A percentile compares a stretch with the other conserved stretches of the same genome.
phyloP scores from a whole-genome alignment of 1,140 invertebrate species.

The Oryzaephilus surinamensis region DNA sequence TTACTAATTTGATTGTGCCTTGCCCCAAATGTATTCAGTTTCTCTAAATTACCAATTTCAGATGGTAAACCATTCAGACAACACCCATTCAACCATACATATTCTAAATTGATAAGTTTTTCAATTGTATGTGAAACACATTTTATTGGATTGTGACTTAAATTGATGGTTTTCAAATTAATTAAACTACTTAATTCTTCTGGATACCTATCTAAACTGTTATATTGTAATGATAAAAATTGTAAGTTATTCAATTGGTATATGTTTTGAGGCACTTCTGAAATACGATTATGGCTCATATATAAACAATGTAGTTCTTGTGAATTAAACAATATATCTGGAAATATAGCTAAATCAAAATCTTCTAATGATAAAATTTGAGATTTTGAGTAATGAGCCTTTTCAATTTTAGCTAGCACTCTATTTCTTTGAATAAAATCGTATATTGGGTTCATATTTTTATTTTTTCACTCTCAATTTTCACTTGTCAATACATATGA shows the following conservation, averaged over 20 bases:
- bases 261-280: constrained; percentile 34
- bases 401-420: constrained; percentile 48
- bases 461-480: too few species aligned
- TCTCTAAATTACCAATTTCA: constrained; percentile 57
- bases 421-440: constrained; percentile 51
- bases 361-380: constrained; percentile 45
- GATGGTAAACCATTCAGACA: constrained; percentile 46
- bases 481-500: too few species aligned
- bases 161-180: constrained; percentile 64
- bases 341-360: constrained; percentile 46
- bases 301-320: constrained; percentile 44
- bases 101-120: constrained; percentile 60
- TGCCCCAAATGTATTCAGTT: constrained; percentile 59
- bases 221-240: constrained; percentile 48
- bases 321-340: constrained; percentile 42
- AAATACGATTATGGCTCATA: constrained; percentile 47
- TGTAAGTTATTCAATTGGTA: constrained; percentile 31
- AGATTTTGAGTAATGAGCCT: constrained; percentile 44
- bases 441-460: constrained; percentile 44
- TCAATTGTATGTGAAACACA: constrained; percentile 57
- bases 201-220: constrained; percentile 55
- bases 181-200: constrained; percentile 46
- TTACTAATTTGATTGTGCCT: constrained; percentile 46
- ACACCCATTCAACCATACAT: constrained; percentile 58
- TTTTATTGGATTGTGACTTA: constrained; percentile 70